Percentiles rank a stretch among this genome's conserved stretches.
These are phyloP conservation scores for Polyommatus icarus DNA, from an alignment of 2,888 invertebrate genomes.

Conservation along the genomic window DNA sequence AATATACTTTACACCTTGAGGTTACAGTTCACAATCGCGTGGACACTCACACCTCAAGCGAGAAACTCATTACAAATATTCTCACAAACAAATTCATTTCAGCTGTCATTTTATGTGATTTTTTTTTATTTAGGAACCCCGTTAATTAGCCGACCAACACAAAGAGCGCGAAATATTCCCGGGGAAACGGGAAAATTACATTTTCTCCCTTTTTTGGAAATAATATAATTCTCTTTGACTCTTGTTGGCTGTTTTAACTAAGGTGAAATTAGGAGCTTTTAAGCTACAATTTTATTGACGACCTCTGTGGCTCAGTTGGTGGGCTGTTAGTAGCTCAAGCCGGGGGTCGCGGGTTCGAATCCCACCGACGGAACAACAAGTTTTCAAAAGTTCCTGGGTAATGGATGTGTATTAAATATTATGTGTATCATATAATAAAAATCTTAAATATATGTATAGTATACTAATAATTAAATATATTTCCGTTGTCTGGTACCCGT, in stretches of 20 bases:
- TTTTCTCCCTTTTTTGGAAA: neutral
- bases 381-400: too few relatives aligned
- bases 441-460: too few relatives aligned
- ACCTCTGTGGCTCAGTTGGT: too few relatives aligned
- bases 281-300: too few relatives aligned
- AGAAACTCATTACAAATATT: constrained; percentile 42
- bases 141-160: constrained; percentile 56
- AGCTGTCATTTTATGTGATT: constrained; percentile 42
- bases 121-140: constrained; percentile 45
- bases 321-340: too few relatives aligned
- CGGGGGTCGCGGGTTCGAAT: too few relatives aligned
- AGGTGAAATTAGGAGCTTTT: neutral
- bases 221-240: neutral
- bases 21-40: neutral
- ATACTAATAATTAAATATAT: too few relatives aligned
- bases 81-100: constrained; percentile 41
- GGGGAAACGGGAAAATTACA: constrained; percentile 27
- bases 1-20: neutral
- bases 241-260: neutral
- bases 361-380: too few relatives aligned
- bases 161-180: constrained; percentile 45
- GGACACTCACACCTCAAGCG: constrained; percentile 20
- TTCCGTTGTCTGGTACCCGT: too few relatives aligned
- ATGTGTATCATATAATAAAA: too few relatives aligned
- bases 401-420: too few relatives aligned